These are phyloP conservation scores for Oligia latruncula DNA, from an alignment of 2,888 invertebrate species.

Conservation along the genomic window DNA sequence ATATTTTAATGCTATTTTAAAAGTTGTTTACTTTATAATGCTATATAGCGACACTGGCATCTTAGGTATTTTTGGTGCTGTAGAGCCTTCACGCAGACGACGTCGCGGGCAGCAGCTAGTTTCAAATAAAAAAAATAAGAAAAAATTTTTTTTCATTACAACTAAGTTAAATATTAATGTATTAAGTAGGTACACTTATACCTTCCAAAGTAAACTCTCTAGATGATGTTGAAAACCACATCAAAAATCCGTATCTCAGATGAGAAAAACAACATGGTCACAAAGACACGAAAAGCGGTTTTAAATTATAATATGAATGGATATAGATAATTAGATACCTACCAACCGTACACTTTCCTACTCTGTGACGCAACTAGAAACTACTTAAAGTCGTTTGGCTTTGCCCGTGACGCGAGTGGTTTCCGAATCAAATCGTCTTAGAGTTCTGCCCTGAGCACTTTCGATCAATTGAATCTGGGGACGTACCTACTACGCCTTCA, in stretches of 20 bases:
- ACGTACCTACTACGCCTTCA: background rate
- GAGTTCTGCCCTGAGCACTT: conserved; percentile 38
- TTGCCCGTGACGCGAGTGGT: conserved; percentile 26
- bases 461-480: conserved; percentile 42
- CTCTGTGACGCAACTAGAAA: background rate
- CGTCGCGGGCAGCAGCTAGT: no score
- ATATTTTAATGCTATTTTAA: no score
- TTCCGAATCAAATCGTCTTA: conserved; percentile 43
- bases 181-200: background rate
- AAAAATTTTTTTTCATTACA: background rate
- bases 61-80: no score
- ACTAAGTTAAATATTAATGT: background rate
- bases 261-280: background rate
- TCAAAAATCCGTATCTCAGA: background rate
- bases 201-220: background rate
- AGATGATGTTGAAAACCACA: background rate
- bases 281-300: background rate
- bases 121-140: no score
- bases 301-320: background rate
- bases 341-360: background rate
- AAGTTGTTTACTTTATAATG: no score
- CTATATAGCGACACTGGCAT: no score
- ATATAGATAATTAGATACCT: background rate
- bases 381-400: background rate
- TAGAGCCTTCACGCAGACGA: no score